Conservation (phyloP, 2,797 vertebrate genomes). For the Onychomys arenicola region DNA sequence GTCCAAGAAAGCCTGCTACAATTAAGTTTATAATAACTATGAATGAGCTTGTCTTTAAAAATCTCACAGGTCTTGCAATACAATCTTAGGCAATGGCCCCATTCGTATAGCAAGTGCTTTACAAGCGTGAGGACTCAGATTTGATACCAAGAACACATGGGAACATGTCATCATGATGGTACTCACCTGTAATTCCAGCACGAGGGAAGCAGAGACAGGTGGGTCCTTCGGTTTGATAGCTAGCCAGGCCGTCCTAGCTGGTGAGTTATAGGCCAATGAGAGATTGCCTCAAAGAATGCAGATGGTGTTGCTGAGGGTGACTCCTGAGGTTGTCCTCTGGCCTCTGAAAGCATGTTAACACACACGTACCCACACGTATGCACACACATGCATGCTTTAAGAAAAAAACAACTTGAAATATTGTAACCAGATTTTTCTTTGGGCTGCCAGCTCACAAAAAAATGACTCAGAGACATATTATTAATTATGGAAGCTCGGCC, state of each 20-base stretch:
- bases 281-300: background rate
- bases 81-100: background rate
- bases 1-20: background rate
- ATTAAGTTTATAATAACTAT: slow-evolving; percentile 26
- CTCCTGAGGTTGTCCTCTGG: background rate
- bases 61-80: background rate
- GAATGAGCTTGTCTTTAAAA: slow-evolving; percentile 1
- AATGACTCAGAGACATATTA: too few species aligned
- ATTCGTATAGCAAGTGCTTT: background rate
- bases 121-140: background rate
- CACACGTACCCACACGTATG: too few species aligned
- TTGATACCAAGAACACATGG: background rate
- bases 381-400: background rate
- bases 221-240: background rate
- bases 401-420: background rate
- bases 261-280: too few species aligned
- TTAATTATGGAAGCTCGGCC: too few species aligned
- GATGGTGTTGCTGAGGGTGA: background rate
- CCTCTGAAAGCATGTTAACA: background rate
- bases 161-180: background rate
- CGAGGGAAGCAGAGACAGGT: background rate
- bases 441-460: too few species aligned
- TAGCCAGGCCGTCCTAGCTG: background rate
- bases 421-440: too few species aligned
- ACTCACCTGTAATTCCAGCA: background rate